Evolutionary conservation across 2,797 vertebrate species (phyloP).

Genomic region (Balearica regulorum): DNA sequence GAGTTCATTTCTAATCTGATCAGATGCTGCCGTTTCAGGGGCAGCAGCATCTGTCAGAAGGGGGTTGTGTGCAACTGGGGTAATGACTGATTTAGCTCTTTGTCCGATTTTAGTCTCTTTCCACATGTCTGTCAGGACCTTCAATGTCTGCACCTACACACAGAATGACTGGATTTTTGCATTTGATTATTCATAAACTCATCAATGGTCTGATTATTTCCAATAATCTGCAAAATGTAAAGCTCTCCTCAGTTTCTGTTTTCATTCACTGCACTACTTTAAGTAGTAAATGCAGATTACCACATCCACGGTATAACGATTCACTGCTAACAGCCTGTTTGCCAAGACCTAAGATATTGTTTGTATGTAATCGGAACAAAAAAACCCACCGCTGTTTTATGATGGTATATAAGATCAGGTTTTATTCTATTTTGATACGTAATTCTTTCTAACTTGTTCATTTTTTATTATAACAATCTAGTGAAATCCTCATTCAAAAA

Average conservation of each 20-base stretch:
- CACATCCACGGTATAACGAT: neutral
- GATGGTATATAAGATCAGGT: accelerated
- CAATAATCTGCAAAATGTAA: neutral
- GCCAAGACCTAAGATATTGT: neutral
- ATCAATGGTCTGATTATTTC: neutral
- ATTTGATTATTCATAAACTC: neutral
- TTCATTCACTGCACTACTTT: neutral
- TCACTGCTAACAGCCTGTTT: neutral
- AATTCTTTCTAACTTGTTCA: neutral
- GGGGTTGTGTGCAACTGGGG: neutral
- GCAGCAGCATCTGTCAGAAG: slow-evolving; percentile 32
- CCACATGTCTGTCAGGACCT: neutral
- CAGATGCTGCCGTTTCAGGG: neutral
- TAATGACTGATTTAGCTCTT: slow-evolving; percentile 25
- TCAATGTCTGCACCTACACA: neutral
- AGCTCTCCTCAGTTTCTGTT: neutral
- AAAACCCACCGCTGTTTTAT: neutral
- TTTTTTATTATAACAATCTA: neutral
- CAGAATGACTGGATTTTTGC: neutral
- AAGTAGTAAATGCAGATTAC: neutral
- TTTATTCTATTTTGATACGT: neutral
- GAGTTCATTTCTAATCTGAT: slow-evolving; percentile 54
- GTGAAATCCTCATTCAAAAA: neutral
- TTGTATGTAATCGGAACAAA: neutral
- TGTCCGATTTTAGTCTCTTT: neutral